Evolutionary conservation across 2,113 vertebrate genomes (phyloP).

Genomic region (Lanius ludovicianus): DNA sequence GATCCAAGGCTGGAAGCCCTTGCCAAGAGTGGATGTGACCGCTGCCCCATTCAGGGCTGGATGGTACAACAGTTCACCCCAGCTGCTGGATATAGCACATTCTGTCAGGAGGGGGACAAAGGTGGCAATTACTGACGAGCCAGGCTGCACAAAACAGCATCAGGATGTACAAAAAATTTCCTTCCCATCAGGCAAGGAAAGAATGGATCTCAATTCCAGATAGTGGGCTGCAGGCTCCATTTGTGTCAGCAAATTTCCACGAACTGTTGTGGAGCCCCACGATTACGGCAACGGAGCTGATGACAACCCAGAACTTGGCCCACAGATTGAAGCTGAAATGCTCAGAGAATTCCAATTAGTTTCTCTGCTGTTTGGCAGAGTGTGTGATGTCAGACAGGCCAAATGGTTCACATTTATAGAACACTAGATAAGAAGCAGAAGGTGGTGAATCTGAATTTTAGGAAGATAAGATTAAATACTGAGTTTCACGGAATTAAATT

Average conservation of each 20-base stretch:
- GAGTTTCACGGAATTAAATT: background rate
- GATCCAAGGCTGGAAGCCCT: constrained; percentile 43
- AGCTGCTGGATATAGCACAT: constrained; percentile 24
- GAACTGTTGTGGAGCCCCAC: background rate
- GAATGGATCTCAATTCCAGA: background rate
- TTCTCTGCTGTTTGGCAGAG: constrained; percentile 23
- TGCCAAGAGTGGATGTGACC: constrained; percentile 60
- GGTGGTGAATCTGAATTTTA: background rate
- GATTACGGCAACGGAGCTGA: background rate
- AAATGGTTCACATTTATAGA: background rate
- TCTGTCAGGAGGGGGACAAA: constrained; percentile 21
- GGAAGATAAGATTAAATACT: background rate
- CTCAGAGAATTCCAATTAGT: background rate
- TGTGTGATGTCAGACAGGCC: background rate
- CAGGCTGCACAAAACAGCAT: background rate
- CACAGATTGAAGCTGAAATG: background rate
- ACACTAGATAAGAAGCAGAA: background rate
- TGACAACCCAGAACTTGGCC: constrained; percentile 6
- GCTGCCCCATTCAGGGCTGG: constrained; percentile 49
- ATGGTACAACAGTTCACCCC: constrained; percentile 11
- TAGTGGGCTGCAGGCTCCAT: background rate
- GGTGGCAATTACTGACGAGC: background rate
- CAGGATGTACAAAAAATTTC: constrained; percentile 43
- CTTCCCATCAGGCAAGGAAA: constrained; percentile 15
- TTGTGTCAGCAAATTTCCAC: background rate